Evolutionary conservation across 2,797 vertebrate genomes (phyloP).

Genomic region (Lacerta agilis): DNA sequence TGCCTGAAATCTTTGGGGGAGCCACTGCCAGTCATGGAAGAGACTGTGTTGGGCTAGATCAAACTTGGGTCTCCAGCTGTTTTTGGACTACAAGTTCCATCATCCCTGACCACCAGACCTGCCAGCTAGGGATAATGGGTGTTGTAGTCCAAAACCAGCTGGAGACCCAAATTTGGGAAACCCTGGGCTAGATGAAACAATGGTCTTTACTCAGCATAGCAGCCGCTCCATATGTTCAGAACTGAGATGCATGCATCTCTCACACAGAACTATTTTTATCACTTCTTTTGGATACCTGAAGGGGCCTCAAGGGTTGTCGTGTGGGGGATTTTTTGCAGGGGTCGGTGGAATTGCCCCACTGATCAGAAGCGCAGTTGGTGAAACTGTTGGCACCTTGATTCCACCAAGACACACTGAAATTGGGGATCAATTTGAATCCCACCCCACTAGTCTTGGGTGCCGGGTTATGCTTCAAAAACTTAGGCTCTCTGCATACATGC

Average conservation of each 20-base stretch:
- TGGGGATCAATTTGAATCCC: background rate
- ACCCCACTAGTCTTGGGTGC: background rate
- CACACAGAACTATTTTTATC: background rate
- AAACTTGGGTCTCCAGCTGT: too few species aligned
- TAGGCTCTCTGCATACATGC: background rate
- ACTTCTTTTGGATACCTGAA: background rate
- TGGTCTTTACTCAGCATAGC: background rate
- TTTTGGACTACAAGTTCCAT: too few species aligned
- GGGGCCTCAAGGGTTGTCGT: background rate
- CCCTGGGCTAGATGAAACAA: background rate
- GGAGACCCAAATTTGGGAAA: too few species aligned
- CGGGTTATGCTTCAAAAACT: background rate
- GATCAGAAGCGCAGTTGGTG: background rate
- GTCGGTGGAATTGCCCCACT: background rate
- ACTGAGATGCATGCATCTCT: background rate
- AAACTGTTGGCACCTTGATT: background rate
- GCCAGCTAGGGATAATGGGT: too few species aligned
- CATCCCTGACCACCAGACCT: too few species aligned
- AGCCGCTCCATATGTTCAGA: background rate
- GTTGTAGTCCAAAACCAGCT: too few species aligned
- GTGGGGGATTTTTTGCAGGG: too few species aligned
- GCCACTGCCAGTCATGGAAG: background rate
- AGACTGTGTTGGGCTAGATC: background rate
- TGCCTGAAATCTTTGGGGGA: background rate
- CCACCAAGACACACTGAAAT: background rate